Percentiles rank a stretch among this genome's conserved stretches.
phyloP scores from a whole-genome alignment of 2,888 invertebrate genomes.

The Ichneumoninae sp. region DNA sequence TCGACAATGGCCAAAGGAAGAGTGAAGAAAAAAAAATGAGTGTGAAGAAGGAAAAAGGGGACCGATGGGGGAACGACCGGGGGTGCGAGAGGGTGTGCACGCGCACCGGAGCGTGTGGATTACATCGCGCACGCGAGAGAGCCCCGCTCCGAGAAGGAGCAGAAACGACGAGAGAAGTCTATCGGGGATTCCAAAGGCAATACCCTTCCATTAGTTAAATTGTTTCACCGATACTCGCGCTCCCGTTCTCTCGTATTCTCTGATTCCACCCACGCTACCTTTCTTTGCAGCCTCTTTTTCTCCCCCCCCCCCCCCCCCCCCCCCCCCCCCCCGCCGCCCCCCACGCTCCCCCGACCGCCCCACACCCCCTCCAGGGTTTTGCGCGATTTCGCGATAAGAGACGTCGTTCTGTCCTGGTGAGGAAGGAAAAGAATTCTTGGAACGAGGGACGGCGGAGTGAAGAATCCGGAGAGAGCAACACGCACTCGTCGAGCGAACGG shows the following conservation, averaged over 20 bases:
- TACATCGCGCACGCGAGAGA: slow-evolving; percentile 48
- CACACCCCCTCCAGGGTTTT: background rate
- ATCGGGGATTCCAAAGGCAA: slow-evolving; percentile 72
- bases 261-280: slow-evolving; percentile 62
- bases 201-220: slow-evolving; percentile 82
- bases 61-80: slow-evolving; percentile 32
- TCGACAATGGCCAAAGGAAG: slow-evolving; percentile 52
- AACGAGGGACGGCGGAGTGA: background rate
- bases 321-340: too few species aligned
- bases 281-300: slow-evolving; percentile 32
- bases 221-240: slow-evolving; percentile 76
- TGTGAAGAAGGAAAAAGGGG: slow-evolving; percentile 23
- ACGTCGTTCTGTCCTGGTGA: background rate
- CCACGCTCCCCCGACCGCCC: too few species aligned
- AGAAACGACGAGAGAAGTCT: slow-evolving; percentile 55
- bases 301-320: background rate
- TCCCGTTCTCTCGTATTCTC: slow-evolving; percentile 68
- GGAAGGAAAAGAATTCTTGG: background rate
- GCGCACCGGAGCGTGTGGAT: slow-evolving; percentile 54
- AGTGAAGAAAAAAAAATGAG: background rate
- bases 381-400: slow-evolving; percentile 37
- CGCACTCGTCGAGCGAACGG: too few species aligned
- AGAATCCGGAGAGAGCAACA: background rate
- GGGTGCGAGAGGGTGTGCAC: slow-evolving; percentile 5
- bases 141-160: slow-evolving; percentile 28